Percentiles rank a stretch among this genome's conserved stretches.
These are phyloP conservation scores for Oryzias melastigma DNA, from an alignment of 2,113 vertebrate genomes.

Conservation along the genomic window DNA sequence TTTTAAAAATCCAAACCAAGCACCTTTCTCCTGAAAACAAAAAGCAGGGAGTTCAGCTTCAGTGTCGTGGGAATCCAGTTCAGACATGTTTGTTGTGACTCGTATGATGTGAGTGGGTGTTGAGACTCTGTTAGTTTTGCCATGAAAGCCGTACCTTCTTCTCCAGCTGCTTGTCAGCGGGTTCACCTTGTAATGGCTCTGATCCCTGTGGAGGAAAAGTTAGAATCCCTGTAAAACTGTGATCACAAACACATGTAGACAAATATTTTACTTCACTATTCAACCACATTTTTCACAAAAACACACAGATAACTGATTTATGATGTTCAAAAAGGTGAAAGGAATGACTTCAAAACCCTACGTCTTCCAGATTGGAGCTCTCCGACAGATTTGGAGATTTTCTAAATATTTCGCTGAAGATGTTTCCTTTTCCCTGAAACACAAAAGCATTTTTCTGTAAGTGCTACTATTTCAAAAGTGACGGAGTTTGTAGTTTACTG, in stretches of 20 bases:
- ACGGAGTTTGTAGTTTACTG: too few relatives aligned
- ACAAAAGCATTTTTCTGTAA: not conserved
- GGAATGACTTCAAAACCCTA: not conserved
- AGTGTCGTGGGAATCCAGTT: not conserved
- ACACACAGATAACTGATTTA: not conserved
- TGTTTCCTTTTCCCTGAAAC: conserved; percentile 34
- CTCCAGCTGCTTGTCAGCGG: conserved; percentile 36
- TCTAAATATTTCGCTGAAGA: conserved; percentile 50
- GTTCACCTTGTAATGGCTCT: conserved; percentile 3
- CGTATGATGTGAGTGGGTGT: not conserved
- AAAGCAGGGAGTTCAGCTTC: not conserved
- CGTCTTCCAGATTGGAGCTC: conserved; percentile 20
- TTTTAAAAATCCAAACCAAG: conserved; percentile 48
- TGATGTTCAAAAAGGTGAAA: not conserved
- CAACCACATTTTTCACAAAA: too few relatives aligned
- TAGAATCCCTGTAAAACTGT: conserved; percentile 2
- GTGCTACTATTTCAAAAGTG: not conserved
- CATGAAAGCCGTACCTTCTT: conserved; percentile 45
- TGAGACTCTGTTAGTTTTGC: too few relatives aligned
- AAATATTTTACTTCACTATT: too few relatives aligned
- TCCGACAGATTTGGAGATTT: conserved; percentile 41
- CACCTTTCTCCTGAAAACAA: conserved; percentile 41
- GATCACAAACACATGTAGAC: not conserved
- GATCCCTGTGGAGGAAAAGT: conserved; percentile 20
- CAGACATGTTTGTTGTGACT: conserved; percentile 6